Base-by-base conservation (phyloP, 2,113 vertebrate genomes). In the Mola mola region DNA sequence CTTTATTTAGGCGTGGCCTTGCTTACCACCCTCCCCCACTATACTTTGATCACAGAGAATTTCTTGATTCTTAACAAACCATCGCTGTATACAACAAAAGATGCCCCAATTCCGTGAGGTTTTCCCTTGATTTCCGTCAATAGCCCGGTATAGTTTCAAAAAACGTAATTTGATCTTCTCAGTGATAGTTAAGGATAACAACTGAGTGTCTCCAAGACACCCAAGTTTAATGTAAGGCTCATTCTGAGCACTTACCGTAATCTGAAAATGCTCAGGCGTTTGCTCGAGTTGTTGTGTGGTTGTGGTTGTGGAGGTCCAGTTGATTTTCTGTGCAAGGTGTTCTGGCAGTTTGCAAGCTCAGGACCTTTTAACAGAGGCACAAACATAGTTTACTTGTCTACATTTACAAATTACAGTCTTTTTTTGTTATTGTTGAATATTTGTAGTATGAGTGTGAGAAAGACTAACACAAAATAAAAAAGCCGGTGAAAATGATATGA, bases 1-100 rank as follows among this genome's bases (percentile, higher is more conserved):
- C 65, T 78, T 83, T 75, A 75, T 78, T 74, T 69, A 75, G 78
- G 56, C 43, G 31, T 61, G 56, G 61, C 58, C 64, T 70, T 41
- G 28, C 17, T 29, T 34, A 42, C 49, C 58, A 48, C 57, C n/a
- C 37, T 13, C 36, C 52, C 52, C 3, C 26, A 43, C 47, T 72
- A 53, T 10, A 46, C 63, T 78, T 77, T 75, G 58, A 75, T 82
- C 40, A 56, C 38, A 65, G 25, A 49, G 26, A 66, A 66, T 72
- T 74, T 59, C 56, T 71, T 43, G 46, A 67, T 64, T 72, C 50
- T 63, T 37, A 22, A 66, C 40, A 64, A 68, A 52, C 49, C 55
- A 28, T 48, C 46, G 31, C 29, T 36, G 43, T 40, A 41, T 48
- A 55, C 53, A 72, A 77, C 58, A 81, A 75, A 75, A 31, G 28